Percentiles rank a stretch among this genome's conserved stretches.
Evolutionary conservation across 1,140 invertebrate genomes (phyloP).

Genomic region (Lethrus apterus): DNA sequence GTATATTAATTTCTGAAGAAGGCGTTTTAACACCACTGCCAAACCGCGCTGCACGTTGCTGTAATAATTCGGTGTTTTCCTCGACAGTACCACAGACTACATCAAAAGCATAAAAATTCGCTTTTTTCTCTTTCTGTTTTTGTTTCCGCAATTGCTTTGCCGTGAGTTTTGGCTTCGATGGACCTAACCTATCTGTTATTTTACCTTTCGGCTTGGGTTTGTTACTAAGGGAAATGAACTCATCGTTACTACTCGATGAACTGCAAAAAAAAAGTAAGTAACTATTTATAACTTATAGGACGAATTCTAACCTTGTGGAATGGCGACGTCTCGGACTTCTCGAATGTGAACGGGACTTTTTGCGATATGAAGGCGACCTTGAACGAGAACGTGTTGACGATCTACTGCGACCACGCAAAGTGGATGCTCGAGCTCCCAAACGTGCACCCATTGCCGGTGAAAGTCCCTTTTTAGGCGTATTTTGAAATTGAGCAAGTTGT

Average conservation of each 20-base stretch:
- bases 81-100: slow-evolving; percentile 53
- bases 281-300: not conserved
- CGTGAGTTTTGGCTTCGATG: slow-evolving; percentile 36
- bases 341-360: slow-evolving; percentile 47
- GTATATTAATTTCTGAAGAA: slow-evolving; percentile 42
- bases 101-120: slow-evolving; percentile 63
- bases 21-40: slow-evolving; percentile 26
- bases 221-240: slow-evolving; percentile 39
- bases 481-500: slow-evolving; percentile 46
- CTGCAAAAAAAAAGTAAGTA: slow-evolving; percentile 32
- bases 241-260: slow-evolving; percentile 37
- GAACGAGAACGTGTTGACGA: slow-evolving; percentile 37
- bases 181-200: slow-evolving; percentile 37
- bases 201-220: slow-evolving; percentile 43
- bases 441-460: slow-evolving; percentile 49
- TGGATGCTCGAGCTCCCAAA: slow-evolving; percentile 45
- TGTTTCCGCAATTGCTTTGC: slow-evolving; percentile 46
- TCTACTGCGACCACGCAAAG: slow-evolving; percentile 34
- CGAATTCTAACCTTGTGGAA: slow-evolving; percentile 29
- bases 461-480: slow-evolving; percentile 40
- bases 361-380: slow-evolving; percentile 25
- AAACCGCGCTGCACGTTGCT: slow-evolving; percentile 78
- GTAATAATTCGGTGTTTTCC: slow-evolving; percentile 65
- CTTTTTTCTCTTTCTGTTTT: slow-evolving; percentile 50
- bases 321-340: slow-evolving; percentile 32